A percentile compares a stretch with the other conserved stretches of the same genome.
Evolutionary conservation across 1,140 invertebrate species (phyloP).

Genomic region (Drosophila virilis): DNA sequence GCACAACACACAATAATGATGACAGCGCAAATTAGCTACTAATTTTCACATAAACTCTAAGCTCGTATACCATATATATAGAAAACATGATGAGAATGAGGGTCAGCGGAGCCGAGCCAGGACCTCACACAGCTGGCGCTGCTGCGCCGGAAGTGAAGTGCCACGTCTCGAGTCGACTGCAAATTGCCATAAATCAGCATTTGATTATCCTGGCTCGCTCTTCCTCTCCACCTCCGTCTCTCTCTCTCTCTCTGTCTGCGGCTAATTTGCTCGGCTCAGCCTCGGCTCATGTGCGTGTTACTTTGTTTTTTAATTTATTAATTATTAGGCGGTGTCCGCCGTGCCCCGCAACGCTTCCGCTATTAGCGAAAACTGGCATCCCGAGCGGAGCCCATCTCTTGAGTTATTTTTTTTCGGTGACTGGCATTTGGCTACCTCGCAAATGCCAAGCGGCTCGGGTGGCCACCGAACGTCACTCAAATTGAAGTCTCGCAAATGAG

Average conservation of each 20-base stretch:
- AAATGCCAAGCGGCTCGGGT: constrained; percentile 52
- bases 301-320: constrained; percentile 81
- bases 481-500: constrained; percentile 81
- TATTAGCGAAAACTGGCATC: constrained; percentile 67
- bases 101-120: constrained; percentile 56
- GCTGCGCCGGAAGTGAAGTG: constrained; percentile 67
- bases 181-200: constrained; percentile 82
- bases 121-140: constrained; percentile 79
- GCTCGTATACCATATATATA: background rate
- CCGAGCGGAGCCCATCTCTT: background rate
- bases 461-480: constrained; percentile 77
- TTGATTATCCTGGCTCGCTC: constrained; percentile 70
- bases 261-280: constrained; percentile 52
- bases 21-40: constrained; percentile 81
- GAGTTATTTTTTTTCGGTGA: constrained; percentile 7
- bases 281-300: constrained; percentile 70
- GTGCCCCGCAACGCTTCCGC: constrained; percentile 58
- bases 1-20: constrained; percentile 81
- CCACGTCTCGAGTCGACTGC: constrained; percentile 29
- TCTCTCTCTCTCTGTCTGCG: background rate
- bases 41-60: constrained; percentile 67
- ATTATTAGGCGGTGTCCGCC: constrained; percentile 71
- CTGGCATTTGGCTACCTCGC: constrained; percentile 29
- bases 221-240: constrained; percentile 4
- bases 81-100: constrained; percentile 1